Conservation (phyloP, 64 coral and sea anemone genomes). For the Catalaphyllia jardinei region DNA sequence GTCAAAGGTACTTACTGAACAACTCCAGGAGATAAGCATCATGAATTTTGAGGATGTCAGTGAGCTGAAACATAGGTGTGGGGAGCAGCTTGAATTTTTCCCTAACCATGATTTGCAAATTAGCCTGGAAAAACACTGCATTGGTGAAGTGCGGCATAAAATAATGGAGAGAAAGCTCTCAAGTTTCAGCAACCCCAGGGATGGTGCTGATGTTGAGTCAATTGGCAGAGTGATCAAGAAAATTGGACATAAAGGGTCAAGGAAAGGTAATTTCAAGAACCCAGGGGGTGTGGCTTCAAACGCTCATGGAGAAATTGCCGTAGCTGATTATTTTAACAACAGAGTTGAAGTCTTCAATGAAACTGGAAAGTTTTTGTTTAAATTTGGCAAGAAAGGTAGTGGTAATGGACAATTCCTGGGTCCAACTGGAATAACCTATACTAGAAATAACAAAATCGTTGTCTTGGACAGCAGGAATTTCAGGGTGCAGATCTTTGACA, state of each 20-base stretch:
- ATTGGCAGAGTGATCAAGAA: constrained; percentile 78
- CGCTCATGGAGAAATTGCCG: constrained; percentile 69
- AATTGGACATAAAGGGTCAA: constrained; percentile 84
- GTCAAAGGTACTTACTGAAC: constrained; percentile 58
- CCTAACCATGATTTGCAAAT: constrained; percentile 43
- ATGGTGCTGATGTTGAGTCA: neutral
- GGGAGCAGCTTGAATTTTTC: constrained; percentile 74
- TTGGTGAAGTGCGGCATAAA: constrained; percentile 59
- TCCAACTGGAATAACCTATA: constrained; percentile 79
- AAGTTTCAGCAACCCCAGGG: neutral
- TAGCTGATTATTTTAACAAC: constrained; percentile 88
- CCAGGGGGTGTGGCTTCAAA: constrained; percentile 76
- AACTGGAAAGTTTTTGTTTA: constrained; percentile 66
- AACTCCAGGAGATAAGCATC: constrained; percentile 73
- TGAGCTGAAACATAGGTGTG: constrained; percentile 41
- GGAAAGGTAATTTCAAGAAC: constrained; percentile 81
- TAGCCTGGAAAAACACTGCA: constrained; percentile 25
- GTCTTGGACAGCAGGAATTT: constrained; percentile 86
- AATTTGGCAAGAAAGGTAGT: constrained; percentile 88
- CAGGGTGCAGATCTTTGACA: constrained; percentile 84
- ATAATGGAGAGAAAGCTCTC: constrained; percentile 22
- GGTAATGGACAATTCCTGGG: constrained; percentile 64
- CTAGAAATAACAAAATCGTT: constrained; percentile 62
- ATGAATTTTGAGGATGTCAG: constrained; percentile 67
- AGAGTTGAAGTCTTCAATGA: constrained; percentile 86